Percentiles rank a stretch among this genome's conserved stretches.
Evolutionary conservation across 1,140 invertebrate species (phyloP).

Genomic region (Calliopsis andreniformis): DNA sequence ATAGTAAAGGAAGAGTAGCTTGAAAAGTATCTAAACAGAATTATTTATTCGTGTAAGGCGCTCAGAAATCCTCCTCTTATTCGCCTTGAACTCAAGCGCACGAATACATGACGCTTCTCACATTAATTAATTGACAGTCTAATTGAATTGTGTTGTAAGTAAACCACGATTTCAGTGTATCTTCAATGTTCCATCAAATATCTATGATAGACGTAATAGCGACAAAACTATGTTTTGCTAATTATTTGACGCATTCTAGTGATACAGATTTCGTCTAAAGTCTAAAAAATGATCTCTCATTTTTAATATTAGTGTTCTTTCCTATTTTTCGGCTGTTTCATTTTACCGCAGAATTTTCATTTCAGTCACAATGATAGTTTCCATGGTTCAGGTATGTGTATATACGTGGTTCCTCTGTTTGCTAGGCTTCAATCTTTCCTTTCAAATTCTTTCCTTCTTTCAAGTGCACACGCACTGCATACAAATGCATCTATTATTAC

Average conservation of each 20-base stretch:
- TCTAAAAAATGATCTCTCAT: not conserved
- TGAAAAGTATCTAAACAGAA: not conserved
- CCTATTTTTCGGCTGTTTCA: not conserved
- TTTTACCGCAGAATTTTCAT: constrained; percentile 25
- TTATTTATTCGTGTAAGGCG: constrained; percentile 38
- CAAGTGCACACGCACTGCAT: constrained; percentile 24
- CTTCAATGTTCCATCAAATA: constrained; percentile 19
- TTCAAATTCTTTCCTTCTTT: constrained; percentile 13
- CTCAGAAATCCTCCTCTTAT: constrained; percentile 22
- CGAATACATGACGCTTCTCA: constrained; percentile 62
- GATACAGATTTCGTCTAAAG: too few species aligned
- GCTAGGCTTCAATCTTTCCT: constrained; percentile 44
- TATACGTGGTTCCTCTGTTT: constrained; percentile 36
- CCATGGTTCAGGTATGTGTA: not conserved
- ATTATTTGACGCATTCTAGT: too few species aligned
- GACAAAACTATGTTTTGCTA: too few species aligned
- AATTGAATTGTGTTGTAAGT: constrained; percentile 74
- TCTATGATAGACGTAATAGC: not conserved
- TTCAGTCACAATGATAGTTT: constrained; percentile 1
- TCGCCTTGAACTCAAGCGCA: constrained; percentile 28
- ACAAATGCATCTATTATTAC: constrained; percentile 53
- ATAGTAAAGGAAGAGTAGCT: too few species aligned
- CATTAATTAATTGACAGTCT: constrained; percentile 75
- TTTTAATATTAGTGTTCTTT: not conserved
- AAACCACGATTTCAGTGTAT: constrained; percentile 60